Conservation (phyloP, 1,140 invertebrate genomes). For the Pseudomyrmex gracilis region DNA sequence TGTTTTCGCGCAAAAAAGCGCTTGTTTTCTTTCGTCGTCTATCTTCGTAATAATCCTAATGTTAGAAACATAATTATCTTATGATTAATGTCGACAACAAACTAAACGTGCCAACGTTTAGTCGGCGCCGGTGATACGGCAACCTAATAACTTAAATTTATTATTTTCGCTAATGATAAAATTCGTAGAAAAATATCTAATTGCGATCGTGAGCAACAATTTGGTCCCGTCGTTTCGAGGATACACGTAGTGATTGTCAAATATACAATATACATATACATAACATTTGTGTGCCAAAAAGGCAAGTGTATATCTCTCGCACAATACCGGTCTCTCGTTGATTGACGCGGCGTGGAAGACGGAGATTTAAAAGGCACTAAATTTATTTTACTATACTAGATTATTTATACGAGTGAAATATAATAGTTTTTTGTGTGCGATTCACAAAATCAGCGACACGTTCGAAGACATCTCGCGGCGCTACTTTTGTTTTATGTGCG, state of each 20-base stretch:
- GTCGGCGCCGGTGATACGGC: slow-evolving; percentile 18
- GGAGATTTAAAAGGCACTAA: slow-evolving; percentile 58
- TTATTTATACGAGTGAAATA: slow-evolving; percentile 17
- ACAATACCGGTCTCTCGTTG: background rate
- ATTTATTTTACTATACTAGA: slow-evolving; percentile 20
- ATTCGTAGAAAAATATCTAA: slow-evolving; percentile 48
- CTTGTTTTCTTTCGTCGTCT: background rate
- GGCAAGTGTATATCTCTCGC: background rate
- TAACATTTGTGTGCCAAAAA: background rate
- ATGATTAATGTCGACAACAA: background rate
- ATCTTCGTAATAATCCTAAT: background rate
- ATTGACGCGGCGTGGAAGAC: slow-evolving; percentile 68
- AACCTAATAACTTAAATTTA: slow-evolving; percentile 39
- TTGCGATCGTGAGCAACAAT: background rate
- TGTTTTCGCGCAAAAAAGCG: background rate
- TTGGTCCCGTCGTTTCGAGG: slow-evolving; percentile 32
- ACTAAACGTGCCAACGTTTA: background rate
- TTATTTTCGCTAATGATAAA: slow-evolving; percentile 21
- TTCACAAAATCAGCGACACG: slow-evolving; percentile 16
- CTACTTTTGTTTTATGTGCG: background rate
- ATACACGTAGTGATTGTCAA: background rate
- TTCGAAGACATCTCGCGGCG: background rate
- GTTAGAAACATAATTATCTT: slow-evolving; percentile 7
- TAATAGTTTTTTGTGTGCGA: background rate
- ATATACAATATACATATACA: slow-evolving; percentile 22